These are phyloP conservation scores for Diarsia dahlii DNA, from an alignment of 2,888 invertebrate species.

Conservation along the genomic window DNA sequence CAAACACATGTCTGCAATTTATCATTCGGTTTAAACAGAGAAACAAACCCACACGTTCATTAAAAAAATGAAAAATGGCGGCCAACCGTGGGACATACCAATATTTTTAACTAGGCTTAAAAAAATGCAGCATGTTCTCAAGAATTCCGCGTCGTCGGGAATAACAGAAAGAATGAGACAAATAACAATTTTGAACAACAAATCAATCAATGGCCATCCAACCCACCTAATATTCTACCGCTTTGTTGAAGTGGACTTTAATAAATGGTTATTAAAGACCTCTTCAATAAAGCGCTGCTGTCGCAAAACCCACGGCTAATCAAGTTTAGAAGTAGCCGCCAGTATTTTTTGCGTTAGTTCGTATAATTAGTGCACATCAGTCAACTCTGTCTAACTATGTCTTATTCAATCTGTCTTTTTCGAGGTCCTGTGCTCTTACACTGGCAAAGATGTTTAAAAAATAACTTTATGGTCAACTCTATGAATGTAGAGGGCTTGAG, in stretches of 20 bases:
- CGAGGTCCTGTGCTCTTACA: neutral
- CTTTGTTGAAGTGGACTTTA: slow-evolving; percentile 1
- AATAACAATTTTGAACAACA: neutral
- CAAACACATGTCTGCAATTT: slow-evolving; percentile 52
- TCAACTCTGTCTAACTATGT: neutral
- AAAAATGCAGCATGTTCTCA: neutral
- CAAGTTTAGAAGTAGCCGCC: neutral
- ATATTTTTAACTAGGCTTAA: slow-evolving; percentile 6
- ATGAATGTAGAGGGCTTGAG: no score
- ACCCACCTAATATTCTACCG: neutral
- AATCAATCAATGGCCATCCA: slow-evolving; percentile 5
- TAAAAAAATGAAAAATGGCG: slow-evolving; percentile 33
- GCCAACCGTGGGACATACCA: slow-evolving; percentile 16
- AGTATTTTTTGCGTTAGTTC: neutral
- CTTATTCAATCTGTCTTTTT: neutral
- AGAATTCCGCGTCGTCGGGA: neutral
- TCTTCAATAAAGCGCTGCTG: neutral
- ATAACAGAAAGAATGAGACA: neutral
- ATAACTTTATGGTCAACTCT: no score
- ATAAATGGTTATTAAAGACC: neutral
- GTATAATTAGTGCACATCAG: neutral
- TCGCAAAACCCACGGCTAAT: neutral
- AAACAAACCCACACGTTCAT: slow-evolving; percentile 50
- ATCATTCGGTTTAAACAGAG: slow-evolving; percentile 43
- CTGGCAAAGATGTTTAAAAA: neutral